phyloP scores from a whole-genome alignment of 92 coral and sea anemone species.

The Palythoa grandis region DNA sequence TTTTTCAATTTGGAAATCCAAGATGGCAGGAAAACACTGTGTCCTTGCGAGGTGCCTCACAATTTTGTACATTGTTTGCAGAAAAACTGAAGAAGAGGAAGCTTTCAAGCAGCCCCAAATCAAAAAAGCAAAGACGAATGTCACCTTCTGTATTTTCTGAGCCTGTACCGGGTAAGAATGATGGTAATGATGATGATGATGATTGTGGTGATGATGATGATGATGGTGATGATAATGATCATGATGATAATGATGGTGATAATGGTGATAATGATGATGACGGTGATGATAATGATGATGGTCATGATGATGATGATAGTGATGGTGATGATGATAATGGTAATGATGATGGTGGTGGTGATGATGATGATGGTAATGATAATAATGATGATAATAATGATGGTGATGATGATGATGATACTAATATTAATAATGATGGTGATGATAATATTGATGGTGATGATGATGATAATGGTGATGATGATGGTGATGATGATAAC shows the following conservation, averaged over 20 bases:
- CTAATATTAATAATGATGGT: too few relatives aligned
- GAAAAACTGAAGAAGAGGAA: conserved; percentile 10
- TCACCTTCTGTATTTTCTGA: not conserved
- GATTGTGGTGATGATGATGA: not conserved
- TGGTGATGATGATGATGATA: not conserved
- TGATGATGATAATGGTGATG: not conserved
- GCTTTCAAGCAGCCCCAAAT: not conserved
- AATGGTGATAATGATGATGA: not conserved
- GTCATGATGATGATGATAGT: not conserved
- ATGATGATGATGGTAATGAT: not conserved
- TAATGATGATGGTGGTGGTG: too few relatives aligned
- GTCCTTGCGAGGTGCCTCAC: not conserved
- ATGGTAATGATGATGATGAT: not conserved
- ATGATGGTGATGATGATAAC: not conserved
- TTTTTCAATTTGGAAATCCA: not conserved
- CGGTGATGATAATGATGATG: not conserved
- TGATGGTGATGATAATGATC: not conserved
- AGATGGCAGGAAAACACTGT: not conserved
- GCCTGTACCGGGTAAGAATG: not conserved
- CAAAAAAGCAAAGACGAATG: not conserved
- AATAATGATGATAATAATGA: not conserved
- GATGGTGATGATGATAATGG: not conserved
- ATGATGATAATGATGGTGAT: not conserved
- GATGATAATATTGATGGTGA: not conserved
- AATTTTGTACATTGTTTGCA: not conserved